Conservation (phyloP, 1,140 invertebrate genomes). For the Lucilia cuprina region DNA sequence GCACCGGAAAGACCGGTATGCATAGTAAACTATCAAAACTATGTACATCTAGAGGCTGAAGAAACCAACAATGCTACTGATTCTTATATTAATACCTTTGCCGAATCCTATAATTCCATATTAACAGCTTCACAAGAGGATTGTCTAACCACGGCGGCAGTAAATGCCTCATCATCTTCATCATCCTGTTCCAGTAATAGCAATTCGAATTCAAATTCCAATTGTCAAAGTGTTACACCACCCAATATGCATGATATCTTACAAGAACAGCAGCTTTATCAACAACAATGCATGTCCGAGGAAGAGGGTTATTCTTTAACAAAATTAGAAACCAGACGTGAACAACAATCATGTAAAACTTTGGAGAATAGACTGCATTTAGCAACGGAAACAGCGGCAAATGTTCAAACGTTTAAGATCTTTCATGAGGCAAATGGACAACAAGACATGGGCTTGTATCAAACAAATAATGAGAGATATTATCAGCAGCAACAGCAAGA, state of each 20-base stretch:
- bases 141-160: not conserved
- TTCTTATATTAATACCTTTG: slow-evolving; percentile 49
- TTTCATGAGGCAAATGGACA: not conserved
- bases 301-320: slow-evolving; percentile 57
- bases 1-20: not conserved
- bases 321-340: slow-evolving; percentile 55
- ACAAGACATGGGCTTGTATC: not conserved
- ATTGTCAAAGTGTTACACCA: slow-evolving; percentile 39
- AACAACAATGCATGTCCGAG: slow-evolving; percentile 50
- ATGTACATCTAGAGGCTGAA: slow-evolving; percentile 8
- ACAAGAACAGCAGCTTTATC: slow-evolving; percentile 57
- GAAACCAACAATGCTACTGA: slow-evolving; percentile 13
- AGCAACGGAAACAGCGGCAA: not conserved
- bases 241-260: slow-evolving; percentile 51
- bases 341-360: slow-evolving; percentile 46
- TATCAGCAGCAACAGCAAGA: not conserved
- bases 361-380: not conserved
- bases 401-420: not conserved
- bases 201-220: slow-evolving; percentile 34
- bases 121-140: slow-evolving; percentile 41
- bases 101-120: slow-evolving; percentile 58
- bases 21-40: slow-evolving; percentile 13
- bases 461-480: not conserved
- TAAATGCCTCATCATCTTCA: not conserved
- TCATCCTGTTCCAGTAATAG: slow-evolving; percentile 18